Evolutionary conservation across 2,797 vertebrate species (phyloP), one percentile per base, ranked within the genome.

Genomic region (Babyrousa celebensis): DNA sequence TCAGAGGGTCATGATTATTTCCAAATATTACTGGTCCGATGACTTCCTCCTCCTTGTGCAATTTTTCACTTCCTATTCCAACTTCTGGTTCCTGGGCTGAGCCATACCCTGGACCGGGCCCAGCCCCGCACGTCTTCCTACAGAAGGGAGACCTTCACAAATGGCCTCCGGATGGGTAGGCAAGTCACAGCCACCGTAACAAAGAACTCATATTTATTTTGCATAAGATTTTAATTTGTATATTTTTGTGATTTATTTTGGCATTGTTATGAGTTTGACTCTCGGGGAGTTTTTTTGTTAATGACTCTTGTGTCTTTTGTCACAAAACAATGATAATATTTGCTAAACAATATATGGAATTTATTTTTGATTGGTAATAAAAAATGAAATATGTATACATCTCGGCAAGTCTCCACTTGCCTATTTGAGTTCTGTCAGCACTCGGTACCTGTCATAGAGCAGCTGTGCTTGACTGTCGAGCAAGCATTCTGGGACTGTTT

Each of bases 201-300:
- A 97, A 96, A 85, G 83, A 75, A 97, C 98, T 97, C 98, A 97
- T 99, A 99, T 99, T 99, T 99, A 99, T 99, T 99, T 98, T 98
- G 98, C 96, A 89, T 98, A 98, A 98, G 98, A 97, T 98, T 99
- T 98, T 96, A 97, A 98, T 98, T 97, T 98, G 98, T 98, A 97
- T 98, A 98, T 98, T 98, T 98, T 98, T 98, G 96, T 95, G 98
- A 98, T 97, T 98, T 97, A 96, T 97, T 98, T 97, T 98, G 97
- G 93, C 94, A 97, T 97, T 98, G 97, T 97, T 98, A 94, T 92
- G 91, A 97, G 96, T 95, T 97, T 97, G 97, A 97, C 97, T 97
- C 98, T 98, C 77, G 96, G 97, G 97, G 97, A 98, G 97, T 98
- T 98, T 97, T 95, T 96, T 97, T 98, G 97, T 98, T 98, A 97